Percentiles rank a stretch among this genome's conserved stretches.
Evolutionary conservation across 2,113 vertebrate genomes (phyloP).

Genomic region (Isichthys henryi): DNA sequence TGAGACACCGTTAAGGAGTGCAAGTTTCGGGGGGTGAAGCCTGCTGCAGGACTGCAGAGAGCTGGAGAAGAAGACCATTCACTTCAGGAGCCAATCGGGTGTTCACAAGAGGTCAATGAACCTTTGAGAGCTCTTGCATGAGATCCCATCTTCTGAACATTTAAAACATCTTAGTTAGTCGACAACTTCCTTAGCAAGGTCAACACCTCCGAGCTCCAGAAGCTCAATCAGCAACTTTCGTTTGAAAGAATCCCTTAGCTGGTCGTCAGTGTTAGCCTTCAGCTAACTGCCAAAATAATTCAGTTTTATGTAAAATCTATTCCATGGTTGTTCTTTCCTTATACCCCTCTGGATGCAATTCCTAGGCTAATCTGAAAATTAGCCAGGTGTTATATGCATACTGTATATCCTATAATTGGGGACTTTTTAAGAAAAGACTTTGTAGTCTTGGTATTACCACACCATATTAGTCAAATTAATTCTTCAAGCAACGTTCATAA

Average conservation of each 20-base stretch:
- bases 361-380: not conserved
- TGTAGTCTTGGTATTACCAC: not conserved
- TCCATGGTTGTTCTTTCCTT: not conserved
- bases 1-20: not conserved
- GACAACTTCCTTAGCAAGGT: not conserved
- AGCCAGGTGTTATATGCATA: not conserved
- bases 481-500: not conserved
- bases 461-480: not conserved
- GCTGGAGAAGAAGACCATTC: not conserved
- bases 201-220: not conserved
- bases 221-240: not conserved
- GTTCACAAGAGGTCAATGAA: not conserved
- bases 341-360: not conserved
- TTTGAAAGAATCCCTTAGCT: not conserved
- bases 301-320: not conserved
- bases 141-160: not conserved
- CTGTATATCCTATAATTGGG: not conserved
- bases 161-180: not conserved
- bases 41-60: not conserved
- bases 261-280: not conserved
- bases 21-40: not conserved
- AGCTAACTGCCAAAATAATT: not conserved
- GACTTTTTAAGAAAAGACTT: not conserved
- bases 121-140: not conserved
- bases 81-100: not conserved